These are phyloP conservation scores for Heliconius cydno DNA, from an alignment of 2,888 invertebrate genomes.

Conservation along the genomic window DNA sequence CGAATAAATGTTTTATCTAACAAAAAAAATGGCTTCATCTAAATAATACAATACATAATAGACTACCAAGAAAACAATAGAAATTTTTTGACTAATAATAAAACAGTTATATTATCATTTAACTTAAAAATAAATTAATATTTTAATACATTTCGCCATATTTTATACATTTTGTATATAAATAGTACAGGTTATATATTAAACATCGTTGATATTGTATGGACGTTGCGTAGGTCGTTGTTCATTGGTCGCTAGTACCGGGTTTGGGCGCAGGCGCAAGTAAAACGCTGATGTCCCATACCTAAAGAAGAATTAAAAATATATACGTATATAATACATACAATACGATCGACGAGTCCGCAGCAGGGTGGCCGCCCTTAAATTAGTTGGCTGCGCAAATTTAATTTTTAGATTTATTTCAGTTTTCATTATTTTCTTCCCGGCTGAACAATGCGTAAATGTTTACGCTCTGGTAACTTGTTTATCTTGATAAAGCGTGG, in stretches of 20 bases:
- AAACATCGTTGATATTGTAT: slow-evolving; percentile 38
- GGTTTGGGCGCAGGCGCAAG: slow-evolving; percentile 71
- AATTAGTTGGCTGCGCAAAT: too few species aligned
- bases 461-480: too few species aligned
- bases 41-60: slow-evolving; percentile 16
- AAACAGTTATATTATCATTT: slow-evolving; percentile 36
- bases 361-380: too few species aligned
- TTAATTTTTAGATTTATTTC: too few species aligned
- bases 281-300: slow-evolving; percentile 92
- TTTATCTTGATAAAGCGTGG: too few species aligned
- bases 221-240: slow-evolving; percentile 19
- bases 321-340: too few species aligned
- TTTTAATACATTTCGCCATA: slow-evolving; percentile 28
- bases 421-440: too few species aligned
- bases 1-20: background rate
- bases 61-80: slow-evolving; percentile 32
- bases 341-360: too few species aligned
- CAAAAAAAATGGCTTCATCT: background rate
- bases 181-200: slow-evolving; percentile 23
- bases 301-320: slow-evolving; percentile 52
- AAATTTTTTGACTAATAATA: slow-evolving; percentile 36
- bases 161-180: slow-evolving; percentile 20
- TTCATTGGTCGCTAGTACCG: slow-evolving; percentile 63
- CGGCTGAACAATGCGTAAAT: too few species aligned
- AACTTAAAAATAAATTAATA: slow-evolving; percentile 43